Evolutionary conservation across 2,113 vertebrate species (phyloP), one percentile per base, ranked within the genome.

Genomic region (Amazona vittata): DNA sequence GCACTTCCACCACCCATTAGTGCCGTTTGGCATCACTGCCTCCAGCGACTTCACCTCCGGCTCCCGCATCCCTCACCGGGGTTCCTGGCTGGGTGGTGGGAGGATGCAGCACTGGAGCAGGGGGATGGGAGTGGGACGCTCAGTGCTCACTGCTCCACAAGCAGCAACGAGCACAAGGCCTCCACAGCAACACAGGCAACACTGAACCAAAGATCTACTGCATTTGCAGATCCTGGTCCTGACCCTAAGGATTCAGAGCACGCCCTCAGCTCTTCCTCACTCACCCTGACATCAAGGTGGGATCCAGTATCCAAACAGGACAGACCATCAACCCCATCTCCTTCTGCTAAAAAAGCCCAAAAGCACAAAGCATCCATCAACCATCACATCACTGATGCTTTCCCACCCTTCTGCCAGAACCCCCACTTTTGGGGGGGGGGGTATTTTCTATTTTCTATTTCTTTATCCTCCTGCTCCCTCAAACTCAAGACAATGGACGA

Each of bases 111-210:
- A 19, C 28, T 4, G 1, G 59, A 52, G 44, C 11, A 7, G 14
- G 24, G 22, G 5, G 16, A 43, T 4, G 5, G 1, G 1, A 5
- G 8, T 37, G 60, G n/a, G 15, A 64, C 11, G 4, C 12, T 2
- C 6, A 41, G 47, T 0, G 0, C 19, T 10, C 11, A 1, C 24
- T 2, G 5, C 28, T 22, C 15, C 2, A 2, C 2, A 2, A 41
- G 35, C 64, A 71, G 21, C 4, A 5, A 20, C 3, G 37, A 18
- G 33, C 2, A 0, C 3, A 3, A n/a, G 65, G 74, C 44, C 26
- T 5, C 15, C 7, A 15, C 47, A 43, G 81, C 31, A 20, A 6
- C 8, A 31, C 7, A 25, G 55, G 35, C 4, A 2, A 12, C 0
- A 1, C 49, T 28, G 67, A 76, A 17, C 63, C 43, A 11, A 49